Base-by-base conservation (phyloP, 2,797 vertebrate genomes). In the Acanthurus leucopareius region DNA sequence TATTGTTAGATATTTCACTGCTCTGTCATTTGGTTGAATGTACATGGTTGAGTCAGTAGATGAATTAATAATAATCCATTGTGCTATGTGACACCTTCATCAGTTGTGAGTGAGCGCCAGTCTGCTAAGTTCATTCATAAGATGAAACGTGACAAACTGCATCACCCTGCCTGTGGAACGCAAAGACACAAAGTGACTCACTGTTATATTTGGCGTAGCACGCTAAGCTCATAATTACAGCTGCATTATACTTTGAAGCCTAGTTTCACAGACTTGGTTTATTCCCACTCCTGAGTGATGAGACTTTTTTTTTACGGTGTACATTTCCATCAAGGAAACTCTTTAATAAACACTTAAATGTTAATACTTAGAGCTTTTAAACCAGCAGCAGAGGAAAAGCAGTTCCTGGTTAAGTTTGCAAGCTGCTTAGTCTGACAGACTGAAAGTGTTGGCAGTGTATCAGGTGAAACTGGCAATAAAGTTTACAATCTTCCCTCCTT, bases 101-200 rank as follows among this genome's bases (percentile, higher is more conserved):
- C 82, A 28, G 62, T 64, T 86, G 79, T 91, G 80, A 92, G 89
- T 68, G 79, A 62, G 77, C 78, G 74, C 73, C 77, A 82, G 76
- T n/a, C 72, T 48, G 79, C 86, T 71, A 69, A 10, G 38, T 86
- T 89, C 89, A 94, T 91, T 95, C 93, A 94, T 91, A 81, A 85
- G 69, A 76, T 76, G 88, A 49, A 90, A 95, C 93, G 90, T 94
- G 93, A 94, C 92, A 89, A 90, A 88, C 86, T 86, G 89, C 92
- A 92, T 86, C 84, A 40, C 82, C 76, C 77, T 40, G 64, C 67
- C 66, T 71, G 52, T 66, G 79, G 53, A 83, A 11, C 56, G 53
- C 80, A 73, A 35, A 86, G 86, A 86, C 85, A 66, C 78, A 40
- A 79, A 73, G 69, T 83, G 85, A 92, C 79, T 90, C 88, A 89